phyloP scores from a whole-genome alignment of 2,113 vertebrate species.

The Macquaria australasica region DNA sequence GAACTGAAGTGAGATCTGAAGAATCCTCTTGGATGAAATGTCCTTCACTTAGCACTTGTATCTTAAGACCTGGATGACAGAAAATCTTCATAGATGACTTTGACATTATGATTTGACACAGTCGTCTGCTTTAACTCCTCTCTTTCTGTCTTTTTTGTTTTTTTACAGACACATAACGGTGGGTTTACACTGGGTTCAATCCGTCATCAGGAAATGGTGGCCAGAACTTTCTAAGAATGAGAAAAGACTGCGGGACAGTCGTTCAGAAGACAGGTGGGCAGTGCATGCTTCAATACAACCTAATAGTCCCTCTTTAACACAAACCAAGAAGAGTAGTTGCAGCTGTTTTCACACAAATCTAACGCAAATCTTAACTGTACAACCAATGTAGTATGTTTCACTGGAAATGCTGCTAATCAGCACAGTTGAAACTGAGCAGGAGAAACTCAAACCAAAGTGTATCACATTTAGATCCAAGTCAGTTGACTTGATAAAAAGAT shows the following conservation, averaged over 20 bases:
- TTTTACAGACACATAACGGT: conserved; percentile 90
- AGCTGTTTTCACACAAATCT: background rate
- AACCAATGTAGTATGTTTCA: background rate
- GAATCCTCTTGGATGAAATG: background rate
- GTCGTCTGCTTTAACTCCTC: background rate
- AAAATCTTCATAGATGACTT: background rate
- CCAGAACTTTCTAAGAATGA: conserved; percentile 91
- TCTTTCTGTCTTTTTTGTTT: background rate
- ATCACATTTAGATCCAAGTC: background rate
- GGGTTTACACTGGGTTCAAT: conserved; percentile 97
- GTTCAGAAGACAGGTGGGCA: conserved; percentile 81
- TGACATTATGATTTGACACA: background rate
- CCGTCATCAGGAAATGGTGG: conserved; percentile 97
- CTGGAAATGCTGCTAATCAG: background rate
- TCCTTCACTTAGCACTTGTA: background rate
- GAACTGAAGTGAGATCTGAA: background rate
- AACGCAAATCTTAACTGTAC: background rate
- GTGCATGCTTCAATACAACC: background rate
- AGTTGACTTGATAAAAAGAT: background rate
- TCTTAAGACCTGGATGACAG: background rate
- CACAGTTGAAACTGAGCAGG: background rate
- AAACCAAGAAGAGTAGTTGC: background rate
- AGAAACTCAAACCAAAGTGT: background rate
- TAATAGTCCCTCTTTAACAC: background rate
- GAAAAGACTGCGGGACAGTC: conserved; percentile 87